Evolutionary conservation across 2,888 invertebrate species (phyloP).

Genomic region (Anodontia alba): DNA sequence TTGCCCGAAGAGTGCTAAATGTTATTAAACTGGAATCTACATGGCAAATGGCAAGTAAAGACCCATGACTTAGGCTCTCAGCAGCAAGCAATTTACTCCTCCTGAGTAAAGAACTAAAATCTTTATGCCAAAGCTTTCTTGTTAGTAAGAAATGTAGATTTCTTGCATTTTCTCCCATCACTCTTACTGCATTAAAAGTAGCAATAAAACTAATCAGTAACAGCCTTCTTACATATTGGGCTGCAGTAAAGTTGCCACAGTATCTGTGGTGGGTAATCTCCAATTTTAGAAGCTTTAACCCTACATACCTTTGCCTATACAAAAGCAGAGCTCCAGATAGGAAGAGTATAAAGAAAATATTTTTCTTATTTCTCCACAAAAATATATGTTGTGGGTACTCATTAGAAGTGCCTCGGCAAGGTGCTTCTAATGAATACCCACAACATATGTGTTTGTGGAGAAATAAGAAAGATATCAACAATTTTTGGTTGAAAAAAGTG

Average conservation of each 20-base stretch:
- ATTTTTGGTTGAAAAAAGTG: too few relatives aligned
- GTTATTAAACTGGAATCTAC: too few relatives aligned
- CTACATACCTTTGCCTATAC: too few relatives aligned
- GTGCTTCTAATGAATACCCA: too few relatives aligned
- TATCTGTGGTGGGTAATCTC: conserved; percentile 8
- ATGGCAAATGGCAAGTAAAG: background rate
- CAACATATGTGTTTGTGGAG: too few relatives aligned
- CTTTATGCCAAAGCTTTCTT: background rate
- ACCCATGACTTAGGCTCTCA: background rate
- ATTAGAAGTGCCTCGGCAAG: too few relatives aligned
- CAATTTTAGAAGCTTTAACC: background rate
- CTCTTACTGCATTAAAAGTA: background rate
- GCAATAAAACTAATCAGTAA: background rate
- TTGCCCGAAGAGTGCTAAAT: too few relatives aligned
- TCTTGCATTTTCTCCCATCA: conserved; percentile 1
- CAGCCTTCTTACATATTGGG: background rate
- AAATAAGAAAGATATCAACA: too few relatives aligned
- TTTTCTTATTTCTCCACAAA: too few relatives aligned
- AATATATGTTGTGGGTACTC: too few relatives aligned
- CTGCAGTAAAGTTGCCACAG: conserved; percentile 5
- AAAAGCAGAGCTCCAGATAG: too few relatives aligned
- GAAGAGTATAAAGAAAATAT: too few relatives aligned
- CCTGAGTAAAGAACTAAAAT: background rate
- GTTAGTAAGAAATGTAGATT: background rate
- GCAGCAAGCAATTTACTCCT: background rate